Evolutionary conservation across 2,888 invertebrate species (phyloP).

Genomic region (Synanthedon myopaeformis): DNA sequence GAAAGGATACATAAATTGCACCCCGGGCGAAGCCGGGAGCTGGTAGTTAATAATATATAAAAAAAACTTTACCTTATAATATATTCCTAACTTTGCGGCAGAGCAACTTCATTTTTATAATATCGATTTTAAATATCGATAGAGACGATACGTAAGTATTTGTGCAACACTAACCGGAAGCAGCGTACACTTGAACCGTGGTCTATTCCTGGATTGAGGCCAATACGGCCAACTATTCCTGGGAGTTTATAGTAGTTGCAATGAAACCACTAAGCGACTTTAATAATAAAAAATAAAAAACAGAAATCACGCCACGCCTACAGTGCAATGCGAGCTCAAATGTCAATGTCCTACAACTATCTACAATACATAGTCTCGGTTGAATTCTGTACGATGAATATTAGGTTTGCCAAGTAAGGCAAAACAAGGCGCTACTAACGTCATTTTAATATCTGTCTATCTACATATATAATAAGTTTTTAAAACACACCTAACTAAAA

Average conservation of each 20-base stretch:
- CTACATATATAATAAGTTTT: background rate
- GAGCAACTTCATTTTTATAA: too few relatives aligned
- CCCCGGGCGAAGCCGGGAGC: too few relatives aligned
- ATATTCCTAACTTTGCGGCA: too few relatives aligned
- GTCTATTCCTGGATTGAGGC: slow-evolving; percentile 52
- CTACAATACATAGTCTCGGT: background rate
- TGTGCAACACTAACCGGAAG: slow-evolving; percentile 24
- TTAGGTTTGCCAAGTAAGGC: background rate
- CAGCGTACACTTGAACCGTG: slow-evolving; percentile 54
- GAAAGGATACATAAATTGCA: too few relatives aligned
- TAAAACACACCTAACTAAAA: too few relatives aligned
- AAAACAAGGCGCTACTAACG: background rate
- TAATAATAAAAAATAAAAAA: background rate
- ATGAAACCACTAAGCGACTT: background rate
- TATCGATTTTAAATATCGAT: too few relatives aligned
- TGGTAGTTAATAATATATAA: too few relatives aligned
- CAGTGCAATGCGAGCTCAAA: background rate
- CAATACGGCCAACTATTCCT: slow-evolving; percentile 14
- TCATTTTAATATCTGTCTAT: background rate
- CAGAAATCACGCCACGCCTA: background rate
- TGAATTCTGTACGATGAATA: background rate
- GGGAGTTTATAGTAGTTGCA: background rate
- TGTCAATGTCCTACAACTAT: background rate
- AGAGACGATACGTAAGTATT: too few relatives aligned
- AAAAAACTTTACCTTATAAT: too few relatives aligned